These are phyloP conservation scores for Masnerella sp. DNA, from an alignment of 2,888 invertebrate species.

Conservation along the genomic window DNA sequence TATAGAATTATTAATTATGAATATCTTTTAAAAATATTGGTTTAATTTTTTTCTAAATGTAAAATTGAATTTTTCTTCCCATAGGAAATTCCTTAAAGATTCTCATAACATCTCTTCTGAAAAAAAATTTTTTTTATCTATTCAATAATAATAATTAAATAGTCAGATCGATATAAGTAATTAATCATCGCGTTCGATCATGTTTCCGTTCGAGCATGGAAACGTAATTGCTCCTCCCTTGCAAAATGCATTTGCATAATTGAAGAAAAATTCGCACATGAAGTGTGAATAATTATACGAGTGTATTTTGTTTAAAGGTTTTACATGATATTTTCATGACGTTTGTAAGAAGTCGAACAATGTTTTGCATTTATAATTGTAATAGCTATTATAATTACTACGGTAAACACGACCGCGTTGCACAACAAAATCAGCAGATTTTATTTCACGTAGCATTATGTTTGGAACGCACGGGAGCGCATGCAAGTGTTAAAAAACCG, in stretches of 20 bases:
- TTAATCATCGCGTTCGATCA: slow-evolving; percentile 7
- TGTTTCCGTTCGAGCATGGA: background rate
- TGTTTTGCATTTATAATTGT: slow-evolving; percentile 39
- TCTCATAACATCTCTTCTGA: too few species aligned
- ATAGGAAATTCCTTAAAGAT: too few species aligned
- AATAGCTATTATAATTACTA: slow-evolving; percentile 29
- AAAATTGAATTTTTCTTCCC: background rate
- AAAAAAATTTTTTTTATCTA: too few species aligned
- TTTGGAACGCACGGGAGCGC: background rate
- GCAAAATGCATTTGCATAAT: slow-evolving; percentile 13
- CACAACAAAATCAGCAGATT: background rate
- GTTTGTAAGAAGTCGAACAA: slow-evolving; percentile 13
- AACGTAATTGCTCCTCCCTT: slow-evolving; percentile 6
- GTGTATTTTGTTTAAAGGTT: slow-evolving; percentile 14
- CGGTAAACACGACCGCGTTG: slow-evolving; percentile 4
- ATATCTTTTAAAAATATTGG: too few species aligned
- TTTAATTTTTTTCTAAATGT: too few species aligned
- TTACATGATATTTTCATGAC: slow-evolving; percentile 29
- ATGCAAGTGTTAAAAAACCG: background rate
- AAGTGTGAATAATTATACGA: slow-evolving; percentile 32
- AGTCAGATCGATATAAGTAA: background rate
- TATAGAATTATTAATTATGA: too few species aligned
- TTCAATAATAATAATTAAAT: slow-evolving; percentile 6
- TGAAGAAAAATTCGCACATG: slow-evolving; percentile 8
- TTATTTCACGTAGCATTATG: background rate